Conservation (phyloP, 2,888 invertebrate genomes). For the Drosophila birchii region DNA sequence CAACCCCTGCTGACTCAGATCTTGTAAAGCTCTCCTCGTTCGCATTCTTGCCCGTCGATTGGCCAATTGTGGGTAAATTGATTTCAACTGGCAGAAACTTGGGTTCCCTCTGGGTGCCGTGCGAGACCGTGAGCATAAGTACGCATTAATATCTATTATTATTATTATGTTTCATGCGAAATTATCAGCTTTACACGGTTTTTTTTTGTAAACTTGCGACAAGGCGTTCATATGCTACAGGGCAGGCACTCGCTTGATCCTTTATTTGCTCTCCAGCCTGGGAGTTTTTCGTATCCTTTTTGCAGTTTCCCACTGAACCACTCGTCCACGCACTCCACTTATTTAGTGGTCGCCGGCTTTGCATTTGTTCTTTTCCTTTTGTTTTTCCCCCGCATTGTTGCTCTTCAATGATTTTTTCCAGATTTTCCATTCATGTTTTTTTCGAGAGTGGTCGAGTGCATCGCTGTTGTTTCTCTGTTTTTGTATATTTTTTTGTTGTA, state of each 20-base stretch:
- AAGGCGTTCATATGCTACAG: not conserved
- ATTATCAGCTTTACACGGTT: too few species aligned
- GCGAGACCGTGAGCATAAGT: not conserved
- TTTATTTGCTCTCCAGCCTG: slow-evolving; percentile 11
- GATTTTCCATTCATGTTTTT: slow-evolving; percentile 21
- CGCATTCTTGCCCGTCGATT: not conserved
- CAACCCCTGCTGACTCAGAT: slow-evolving; percentile 19
- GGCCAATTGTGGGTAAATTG: slow-evolving; percentile 2
- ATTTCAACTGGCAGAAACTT: not conserved
- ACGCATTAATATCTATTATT: too few species aligned
- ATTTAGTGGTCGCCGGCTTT: slow-evolving; percentile 44
- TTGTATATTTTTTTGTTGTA: slow-evolving; percentile 52
- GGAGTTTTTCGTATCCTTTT: slow-evolving; percentile 10
- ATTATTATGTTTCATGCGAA: too few species aligned
- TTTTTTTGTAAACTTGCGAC: not conserved
- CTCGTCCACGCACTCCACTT: slow-evolving; percentile 38
- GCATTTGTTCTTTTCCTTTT: slow-evolving; percentile 24
- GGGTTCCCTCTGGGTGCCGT: not conserved
- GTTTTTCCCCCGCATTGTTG: slow-evolving; percentile 24
- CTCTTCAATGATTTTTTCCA: slow-evolving; percentile 56
- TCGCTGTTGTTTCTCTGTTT: slow-evolving; percentile 28
- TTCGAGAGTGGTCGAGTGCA: slow-evolving; percentile 16
- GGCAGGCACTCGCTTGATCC: slow-evolving; percentile 6
- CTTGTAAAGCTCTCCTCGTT: not conserved
- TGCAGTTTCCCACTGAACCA: slow-evolving; percentile 10